phyloP scores from a whole-genome alignment of 2,797 vertebrate genomes.

The Syngnathus acus region DNA sequence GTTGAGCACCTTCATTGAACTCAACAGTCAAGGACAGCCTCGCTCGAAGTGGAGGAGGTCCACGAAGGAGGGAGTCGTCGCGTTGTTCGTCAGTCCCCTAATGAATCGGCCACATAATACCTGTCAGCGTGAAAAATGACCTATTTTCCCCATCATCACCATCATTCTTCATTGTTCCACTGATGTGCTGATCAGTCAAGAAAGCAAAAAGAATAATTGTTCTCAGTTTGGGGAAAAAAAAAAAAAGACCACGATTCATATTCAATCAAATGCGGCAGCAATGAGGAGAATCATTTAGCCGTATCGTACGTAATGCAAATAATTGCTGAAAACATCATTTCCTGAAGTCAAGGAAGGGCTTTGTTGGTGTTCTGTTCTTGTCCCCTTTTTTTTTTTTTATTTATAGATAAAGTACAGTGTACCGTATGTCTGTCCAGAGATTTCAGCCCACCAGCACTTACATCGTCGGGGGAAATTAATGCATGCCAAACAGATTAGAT shows the following conservation, averaged over 20 bases:
- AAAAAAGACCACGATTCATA: not conserved
- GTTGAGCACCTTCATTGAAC: conserved; percentile 38
- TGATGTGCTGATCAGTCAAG: conserved; percentile 32
- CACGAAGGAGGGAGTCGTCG: not conserved
- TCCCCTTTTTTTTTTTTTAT: conserved; percentile 47
- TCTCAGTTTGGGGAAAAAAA: conserved; percentile 9
- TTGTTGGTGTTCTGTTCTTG: conserved; percentile 12
- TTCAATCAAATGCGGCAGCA: not conserved
- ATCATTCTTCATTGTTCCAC: conserved; percentile 29
- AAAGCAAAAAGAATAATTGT: conserved; percentile 12
- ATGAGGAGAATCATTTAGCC: not conserved
- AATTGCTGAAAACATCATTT: not conserved
- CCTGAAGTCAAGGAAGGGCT: conserved; percentile 3
- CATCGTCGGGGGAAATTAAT: conserved; percentile 74
- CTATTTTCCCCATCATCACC: conserved; percentile 24
- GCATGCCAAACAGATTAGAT: conserved; percentile 75
- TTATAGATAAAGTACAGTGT: conserved; percentile 38
- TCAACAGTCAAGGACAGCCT: conserved; percentile 25
- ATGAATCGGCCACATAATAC: conserved; percentile 40
- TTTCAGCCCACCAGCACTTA: conserved; percentile 53
- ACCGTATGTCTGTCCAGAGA: conserved; percentile 30
- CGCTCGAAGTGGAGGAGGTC: conserved; percentile 16
- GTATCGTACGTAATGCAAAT: not conserved
- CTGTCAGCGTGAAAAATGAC: conserved; percentile 46
- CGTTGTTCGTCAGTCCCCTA: conserved; percentile 34